Percentiles rank a stretch among this genome's conserved stretches.
phyloP scores from a whole-genome alignment of 2,888 invertebrate species.

The Drosophila parthenogenetica region DNA sequence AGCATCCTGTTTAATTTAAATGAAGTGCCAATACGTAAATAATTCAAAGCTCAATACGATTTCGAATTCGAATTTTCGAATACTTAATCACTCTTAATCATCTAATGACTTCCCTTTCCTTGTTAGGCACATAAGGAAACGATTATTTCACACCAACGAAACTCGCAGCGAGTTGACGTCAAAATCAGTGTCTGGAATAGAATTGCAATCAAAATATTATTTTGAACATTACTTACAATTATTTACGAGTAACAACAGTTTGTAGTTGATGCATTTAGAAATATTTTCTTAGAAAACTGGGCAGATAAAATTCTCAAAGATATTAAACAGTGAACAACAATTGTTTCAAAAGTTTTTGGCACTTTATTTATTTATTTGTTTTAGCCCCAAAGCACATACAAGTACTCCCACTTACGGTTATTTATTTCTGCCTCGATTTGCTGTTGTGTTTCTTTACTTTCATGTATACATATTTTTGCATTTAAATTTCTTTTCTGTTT shows the following conservation, averaged over 20 bases:
- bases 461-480: background rate
- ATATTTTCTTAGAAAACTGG: conserved; percentile 43
- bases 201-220: conserved; percentile 60
- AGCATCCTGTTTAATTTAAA: conserved; percentile 21
- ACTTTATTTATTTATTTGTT: conserved; percentile 41
- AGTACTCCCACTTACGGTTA: conserved; percentile 28
- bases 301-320: conserved; percentile 46
- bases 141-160: conserved; percentile 14
- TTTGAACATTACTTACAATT: conserved; percentile 56
- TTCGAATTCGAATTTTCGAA: background rate
- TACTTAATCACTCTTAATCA: conserved; percentile 29
- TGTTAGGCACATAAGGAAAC: conserved; percentile 29
- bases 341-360: conserved; percentile 38
- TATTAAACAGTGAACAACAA: conserved; percentile 57
- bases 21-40: conserved; percentile 1
- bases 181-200: conserved; percentile 6
- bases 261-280: conserved; percentile 25
- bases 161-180: conserved; percentile 42
- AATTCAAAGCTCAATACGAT: background rate
- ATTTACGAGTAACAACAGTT: conserved; percentile 56
- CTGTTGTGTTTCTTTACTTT: background rate
- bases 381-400: conserved; percentile 9
- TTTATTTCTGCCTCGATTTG: conserved; percentile 10
- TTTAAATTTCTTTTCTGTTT: conserved; percentile 1
- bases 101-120: conserved; percentile 46